Conservation (phyloP, 1,140 invertebrate species). For the Drosophila ercepeae region DNA sequence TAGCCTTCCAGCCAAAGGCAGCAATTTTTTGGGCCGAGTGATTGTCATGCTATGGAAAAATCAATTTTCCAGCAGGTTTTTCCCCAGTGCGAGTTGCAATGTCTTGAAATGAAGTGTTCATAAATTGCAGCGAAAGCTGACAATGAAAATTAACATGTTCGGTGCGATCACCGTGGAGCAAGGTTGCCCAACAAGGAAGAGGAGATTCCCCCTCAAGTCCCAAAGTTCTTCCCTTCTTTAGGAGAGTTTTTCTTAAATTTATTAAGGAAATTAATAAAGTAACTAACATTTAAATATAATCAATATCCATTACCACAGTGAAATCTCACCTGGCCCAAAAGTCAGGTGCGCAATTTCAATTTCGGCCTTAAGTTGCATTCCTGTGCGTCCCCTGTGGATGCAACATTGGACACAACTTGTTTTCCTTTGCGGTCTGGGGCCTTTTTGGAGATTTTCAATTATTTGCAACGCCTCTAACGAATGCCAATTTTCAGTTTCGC, state of each 20-base stretch:
- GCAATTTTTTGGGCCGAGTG: constrained; percentile 39
- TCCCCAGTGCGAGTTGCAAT: background rate
- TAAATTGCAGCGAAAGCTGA: constrained; percentile 53
- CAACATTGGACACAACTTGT: constrained; percentile 27
- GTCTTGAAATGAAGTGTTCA: constrained; percentile 21
- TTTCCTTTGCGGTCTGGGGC: constrained; percentile 52
- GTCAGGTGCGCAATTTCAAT: constrained; percentile 50
- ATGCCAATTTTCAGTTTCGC: constrained; percentile 63
- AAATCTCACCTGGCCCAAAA: constrained; percentile 30
- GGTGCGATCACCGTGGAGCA: background rate
- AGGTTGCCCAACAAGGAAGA: background rate
- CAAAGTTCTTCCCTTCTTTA: background rate
- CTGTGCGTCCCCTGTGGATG: constrained; percentile 44
- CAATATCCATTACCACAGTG: constrained; percentile 16
- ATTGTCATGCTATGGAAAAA: constrained; percentile 75
- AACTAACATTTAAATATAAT: background rate
- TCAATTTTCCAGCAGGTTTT: constrained; percentile 73
- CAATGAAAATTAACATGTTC: constrained; percentile 39
- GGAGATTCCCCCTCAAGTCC: background rate
- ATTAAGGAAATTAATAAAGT: background rate
- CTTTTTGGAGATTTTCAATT: constrained; percentile 66
- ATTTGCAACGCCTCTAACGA: constrained; percentile 78
- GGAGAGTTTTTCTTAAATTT: background rate
- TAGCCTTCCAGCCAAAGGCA: constrained; percentile 58
- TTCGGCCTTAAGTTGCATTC: constrained; percentile 48